Percentiles rank a stretch among this genome's conserved stretches.
These are phyloP conservation scores for Archilochus colubris DNA, from an alignment of 2,113 vertebrate species.

Conservation along the genomic window DNA sequence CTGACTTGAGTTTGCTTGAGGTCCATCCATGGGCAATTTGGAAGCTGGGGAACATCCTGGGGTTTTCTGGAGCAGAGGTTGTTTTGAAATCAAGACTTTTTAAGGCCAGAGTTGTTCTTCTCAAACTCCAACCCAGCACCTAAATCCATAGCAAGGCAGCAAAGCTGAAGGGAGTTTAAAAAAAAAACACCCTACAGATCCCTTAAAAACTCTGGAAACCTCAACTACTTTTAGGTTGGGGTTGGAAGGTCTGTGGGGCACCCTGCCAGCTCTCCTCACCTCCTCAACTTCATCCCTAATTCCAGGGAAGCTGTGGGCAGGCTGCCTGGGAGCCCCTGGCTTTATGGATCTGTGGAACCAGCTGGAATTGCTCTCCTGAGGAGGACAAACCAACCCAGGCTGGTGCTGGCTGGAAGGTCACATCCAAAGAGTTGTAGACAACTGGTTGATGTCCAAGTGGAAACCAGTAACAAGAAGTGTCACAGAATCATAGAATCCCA, in stretches of 20 bases:
- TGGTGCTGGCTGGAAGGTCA: neutral
- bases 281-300: too few species aligned
- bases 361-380: neutral
- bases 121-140: neutral
- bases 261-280: too few species aligned
- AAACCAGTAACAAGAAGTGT: neutral
- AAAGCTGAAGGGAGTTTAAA: neutral
- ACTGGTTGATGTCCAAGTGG: neutral
- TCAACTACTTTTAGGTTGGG: fast-evolving
- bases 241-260: neutral
- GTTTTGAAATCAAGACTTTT: neutral
- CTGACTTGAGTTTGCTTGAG: neutral
- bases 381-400: neutral
- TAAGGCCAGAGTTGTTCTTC: neutral
- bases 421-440: too few species aligned
- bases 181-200: neutral
- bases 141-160: neutral
- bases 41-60: neutral
- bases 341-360: too few species aligned
- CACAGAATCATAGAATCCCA: too few species aligned
- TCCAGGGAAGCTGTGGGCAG: too few species aligned
- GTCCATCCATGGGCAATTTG: neutral
- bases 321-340: too few species aligned
- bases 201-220: neutral
- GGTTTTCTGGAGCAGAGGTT: fast-evolving